Conservation (phyloP, 2,797 vertebrate genomes). For the Holocentrus rufus region DNA sequence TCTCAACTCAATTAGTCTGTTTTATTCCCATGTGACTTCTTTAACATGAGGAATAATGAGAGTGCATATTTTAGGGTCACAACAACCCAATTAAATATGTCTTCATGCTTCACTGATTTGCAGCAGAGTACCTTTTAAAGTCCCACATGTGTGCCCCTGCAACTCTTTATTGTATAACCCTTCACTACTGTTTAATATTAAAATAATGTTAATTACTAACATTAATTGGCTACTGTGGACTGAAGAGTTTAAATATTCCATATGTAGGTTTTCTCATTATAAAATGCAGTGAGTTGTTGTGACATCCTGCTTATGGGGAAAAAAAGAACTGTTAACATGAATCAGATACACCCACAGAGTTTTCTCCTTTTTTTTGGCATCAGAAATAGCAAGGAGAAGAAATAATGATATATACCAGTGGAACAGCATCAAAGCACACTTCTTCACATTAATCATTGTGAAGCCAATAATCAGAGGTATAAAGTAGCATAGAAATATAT, state of each 20-base stretch:
- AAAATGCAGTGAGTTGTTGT: not conserved
- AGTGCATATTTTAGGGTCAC: conserved; percentile 50
- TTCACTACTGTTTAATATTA: conserved; percentile 44
- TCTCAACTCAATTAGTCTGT: conserved; percentile 50
- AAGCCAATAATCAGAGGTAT: too few relatives aligned
- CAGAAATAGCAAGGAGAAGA: too few relatives aligned
- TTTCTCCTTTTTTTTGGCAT: too few relatives aligned
- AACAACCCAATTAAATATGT: conserved; percentile 55
- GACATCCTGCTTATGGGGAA: too few relatives aligned
- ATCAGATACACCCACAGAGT: too few relatives aligned
- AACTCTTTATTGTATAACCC: conserved; percentile 30
- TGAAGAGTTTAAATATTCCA: not conserved
- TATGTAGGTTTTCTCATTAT: not conserved
- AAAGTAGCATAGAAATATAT: too few relatives aligned
- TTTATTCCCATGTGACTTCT: conserved; percentile 45
- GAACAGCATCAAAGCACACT: too few relatives aligned
- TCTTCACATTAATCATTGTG: too few relatives aligned
- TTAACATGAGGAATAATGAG: conserved; percentile 51
- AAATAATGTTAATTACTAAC: conserved; percentile 1
- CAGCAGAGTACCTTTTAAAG: conserved; percentile 43
- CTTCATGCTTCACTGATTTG: conserved; percentile 35
- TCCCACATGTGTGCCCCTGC: conserved; percentile 23
- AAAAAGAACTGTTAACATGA: too few relatives aligned
- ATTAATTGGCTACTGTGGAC: not conserved
- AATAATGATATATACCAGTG: too few relatives aligned